Conservation (phyloP, 2,888 invertebrate species). For the Platerodrilus igneus region DNA sequence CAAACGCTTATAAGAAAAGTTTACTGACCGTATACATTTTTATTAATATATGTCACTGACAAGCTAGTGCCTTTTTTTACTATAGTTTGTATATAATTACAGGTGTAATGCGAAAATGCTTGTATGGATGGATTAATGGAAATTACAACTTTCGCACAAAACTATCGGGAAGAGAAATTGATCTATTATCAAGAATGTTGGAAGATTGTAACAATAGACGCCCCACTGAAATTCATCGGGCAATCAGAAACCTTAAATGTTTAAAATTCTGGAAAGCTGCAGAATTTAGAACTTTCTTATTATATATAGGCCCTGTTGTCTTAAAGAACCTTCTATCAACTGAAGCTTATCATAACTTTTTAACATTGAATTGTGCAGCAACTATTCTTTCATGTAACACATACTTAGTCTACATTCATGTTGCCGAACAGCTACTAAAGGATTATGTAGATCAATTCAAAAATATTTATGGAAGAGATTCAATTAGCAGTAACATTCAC, state of each 20-base stretch:
- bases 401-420: background rate
- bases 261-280: constrained; percentile 27
- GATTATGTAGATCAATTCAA: constrained; percentile 21
- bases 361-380: constrained; percentile 16
- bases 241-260: constrained; percentile 22
- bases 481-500: constrained; percentile 38
- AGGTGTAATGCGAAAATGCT: constrained; percentile 18
- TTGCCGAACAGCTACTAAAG: constrained; percentile 13
- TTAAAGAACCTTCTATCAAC: constrained; percentile 21
- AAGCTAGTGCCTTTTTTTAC: too few species aligned
- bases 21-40: too few species aligned
- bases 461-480: constrained; percentile 34
- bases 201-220: constrained; percentile 14
- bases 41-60: too few species aligned
- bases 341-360: constrained; percentile 14
- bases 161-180: constrained; percentile 8
- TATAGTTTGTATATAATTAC: too few species aligned
- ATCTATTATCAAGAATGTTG: constrained; percentile 6
- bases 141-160: constrained; percentile 18
- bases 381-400: constrained; percentile 9
- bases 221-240: constrained; percentile 24
- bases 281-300: constrained; percentile 28
- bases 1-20: too few species aligned
- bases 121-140: constrained; percentile 19
- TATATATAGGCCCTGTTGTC: constrained; percentile 27